Evolutionary conservation across 2,797 vertebrate species (phyloP).

Genomic region (Oreochromis grahami): DNA sequence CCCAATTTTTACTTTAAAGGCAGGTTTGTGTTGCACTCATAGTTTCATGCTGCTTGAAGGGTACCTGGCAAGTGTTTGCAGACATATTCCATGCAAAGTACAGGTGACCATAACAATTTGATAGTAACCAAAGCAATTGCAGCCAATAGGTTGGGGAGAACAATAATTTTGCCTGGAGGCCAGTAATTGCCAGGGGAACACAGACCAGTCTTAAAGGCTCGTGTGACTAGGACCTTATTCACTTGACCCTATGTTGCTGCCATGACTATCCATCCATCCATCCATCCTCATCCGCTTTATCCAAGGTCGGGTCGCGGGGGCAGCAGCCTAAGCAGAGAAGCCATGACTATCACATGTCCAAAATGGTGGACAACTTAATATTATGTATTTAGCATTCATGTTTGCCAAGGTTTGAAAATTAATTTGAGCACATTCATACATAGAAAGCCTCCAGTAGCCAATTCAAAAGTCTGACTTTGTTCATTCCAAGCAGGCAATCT

Average conservation of each 20-base stretch:
- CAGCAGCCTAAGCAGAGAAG: too few relatives aligned
- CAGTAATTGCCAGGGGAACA: background rate
- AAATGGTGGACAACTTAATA: background rate
- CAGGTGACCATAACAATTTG: background rate
- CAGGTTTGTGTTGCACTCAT: fast-evolving
- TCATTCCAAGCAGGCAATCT: background rate
- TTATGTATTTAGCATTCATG: background rate
- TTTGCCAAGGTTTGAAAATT: fast-evolving
- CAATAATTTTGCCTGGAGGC: background rate
- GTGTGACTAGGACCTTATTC: background rate
- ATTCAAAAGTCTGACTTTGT: background rate
- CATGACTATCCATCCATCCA: background rate
- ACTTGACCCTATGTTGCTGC: background rate
- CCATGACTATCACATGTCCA: background rate
- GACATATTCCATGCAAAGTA: background rate
- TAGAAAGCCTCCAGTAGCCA: background rate
- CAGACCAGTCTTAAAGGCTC: background rate
- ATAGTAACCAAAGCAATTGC: background rate
- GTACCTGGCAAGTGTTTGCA: background rate
- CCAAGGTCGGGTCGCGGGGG: too few relatives aligned
- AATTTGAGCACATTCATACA: background rate
- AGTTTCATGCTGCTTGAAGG: background rate
- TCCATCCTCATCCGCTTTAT: too few relatives aligned
- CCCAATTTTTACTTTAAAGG: background rate
- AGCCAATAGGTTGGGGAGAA: background rate